Percentiles rank a stretch among this genome's conserved stretches.
These are phyloP conservation scores for Cephus nigrinus DNA, from an alignment of 2,888 invertebrate genomes.

Conservation along the genomic window DNA sequence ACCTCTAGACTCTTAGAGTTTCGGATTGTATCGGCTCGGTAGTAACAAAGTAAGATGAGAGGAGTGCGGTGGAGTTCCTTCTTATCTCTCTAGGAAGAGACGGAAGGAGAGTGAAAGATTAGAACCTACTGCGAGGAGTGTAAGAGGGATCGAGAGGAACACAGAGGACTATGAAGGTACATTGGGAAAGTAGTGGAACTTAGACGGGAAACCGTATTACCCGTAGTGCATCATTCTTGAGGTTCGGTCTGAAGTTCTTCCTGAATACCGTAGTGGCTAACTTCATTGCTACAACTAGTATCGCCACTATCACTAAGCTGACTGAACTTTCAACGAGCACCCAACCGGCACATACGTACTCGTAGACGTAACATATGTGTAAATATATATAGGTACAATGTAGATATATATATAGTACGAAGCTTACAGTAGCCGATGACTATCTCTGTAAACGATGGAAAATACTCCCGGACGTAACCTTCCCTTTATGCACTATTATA, in stretches of 20 bases:
- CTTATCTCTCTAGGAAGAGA: conserved; percentile 26
- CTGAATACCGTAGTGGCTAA: background rate
- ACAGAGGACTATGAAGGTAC: background rate
- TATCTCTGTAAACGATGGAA: conserved; percentile 9
- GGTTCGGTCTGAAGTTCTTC: background rate
- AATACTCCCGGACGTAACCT: conserved; percentile 1
- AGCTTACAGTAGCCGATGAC: conserved; percentile 3
- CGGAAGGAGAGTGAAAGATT: background rate
- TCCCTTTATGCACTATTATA: background rate
- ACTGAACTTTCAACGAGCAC: background rate
- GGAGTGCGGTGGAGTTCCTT: conserved; percentile 18
- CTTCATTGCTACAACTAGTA: background rate
- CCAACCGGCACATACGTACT: background rate
- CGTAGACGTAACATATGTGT: background rate
- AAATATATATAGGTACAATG: background rate
- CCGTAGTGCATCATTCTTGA: conserved; percentile 8
- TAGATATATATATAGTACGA: background rate
- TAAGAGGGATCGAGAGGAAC: background rate
- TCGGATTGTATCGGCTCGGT: conserved; percentile 18
- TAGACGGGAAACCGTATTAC: conserved; percentile 7
- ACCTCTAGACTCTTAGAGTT: conserved; percentile 4
- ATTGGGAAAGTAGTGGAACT: background rate
- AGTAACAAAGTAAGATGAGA: conserved; percentile 14
- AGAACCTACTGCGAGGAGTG: background rate
- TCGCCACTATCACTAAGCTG: background rate